Evolutionary conservation across 2,113 vertebrate species (phyloP), one percentile per base, ranked within the genome.

Genomic region (Agelaius phoeniceus): DNA sequence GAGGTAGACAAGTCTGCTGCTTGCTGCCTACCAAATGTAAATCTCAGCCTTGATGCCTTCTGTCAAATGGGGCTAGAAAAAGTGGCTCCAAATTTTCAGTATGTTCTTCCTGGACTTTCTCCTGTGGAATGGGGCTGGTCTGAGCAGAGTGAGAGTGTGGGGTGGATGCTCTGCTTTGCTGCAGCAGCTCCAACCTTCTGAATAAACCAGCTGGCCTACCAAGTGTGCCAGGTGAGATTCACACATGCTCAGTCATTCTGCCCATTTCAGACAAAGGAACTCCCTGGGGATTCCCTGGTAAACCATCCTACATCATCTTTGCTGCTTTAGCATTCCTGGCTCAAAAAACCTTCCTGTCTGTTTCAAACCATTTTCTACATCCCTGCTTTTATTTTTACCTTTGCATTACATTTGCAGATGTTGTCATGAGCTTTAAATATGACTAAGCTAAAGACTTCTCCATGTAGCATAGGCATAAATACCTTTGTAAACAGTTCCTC

Each of bases 241-340:
- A 30, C 28, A 52, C 0, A 0, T 26, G 19, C 28, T 44, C 27
- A 19, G 35, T 57, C 1, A 2, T 46, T 65, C 49, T 65, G 33
- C 26, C 55, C 16, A 0, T 72, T 89, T 84, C 54, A 91, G 54
- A 69, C 16, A 24, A 10, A 27, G 87, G n/a, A 88, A 43, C 8
- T 75, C n/a, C 10, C 24, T 30, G 31, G 17, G 5, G 14, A 41
- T 65, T 84, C 35, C 22, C 17, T 31, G 37, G 33, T 63, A 52
- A 75, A 69, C 24, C 76, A 12, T 57, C 43, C 15, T 33, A 15
- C 2, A 4, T 37, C 27, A 28, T 52, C 54, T 76, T 72, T 83
- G 30, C 33, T 84, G 13, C 58, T 52, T 73, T 44, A 39, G 39
- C n/a, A n/a, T 16, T 51, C 20, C 6, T 26, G 4, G 2, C 23